Conservation (phyloP, 2,797 vertebrate genomes). For the Vultur gryphus region DNA sequence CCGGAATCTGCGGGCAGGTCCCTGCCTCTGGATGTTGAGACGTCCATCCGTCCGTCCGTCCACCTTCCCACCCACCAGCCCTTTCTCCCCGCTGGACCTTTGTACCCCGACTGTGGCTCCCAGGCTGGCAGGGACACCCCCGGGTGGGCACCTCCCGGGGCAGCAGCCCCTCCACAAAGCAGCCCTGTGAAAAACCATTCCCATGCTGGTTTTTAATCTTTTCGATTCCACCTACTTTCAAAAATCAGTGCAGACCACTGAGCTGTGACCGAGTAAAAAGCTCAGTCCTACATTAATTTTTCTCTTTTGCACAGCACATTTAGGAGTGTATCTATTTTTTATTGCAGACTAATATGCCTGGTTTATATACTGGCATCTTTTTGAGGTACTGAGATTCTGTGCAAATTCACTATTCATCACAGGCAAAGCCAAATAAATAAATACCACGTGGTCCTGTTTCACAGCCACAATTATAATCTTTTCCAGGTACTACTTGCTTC, state of each 20-base stretch:
- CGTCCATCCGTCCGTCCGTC: accelerated
- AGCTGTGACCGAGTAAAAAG: not conserved
- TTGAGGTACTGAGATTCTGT: not conserved
- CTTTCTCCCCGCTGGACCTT: not conserved
- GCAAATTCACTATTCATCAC: not conserved
- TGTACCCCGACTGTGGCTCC: accelerated
- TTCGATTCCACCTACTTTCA: accelerated
- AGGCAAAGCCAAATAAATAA: not conserved
- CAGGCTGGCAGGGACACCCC: not conserved
- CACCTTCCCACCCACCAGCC: too few species aligned
- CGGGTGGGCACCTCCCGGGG: too few species aligned
- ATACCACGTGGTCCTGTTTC: not conserved
- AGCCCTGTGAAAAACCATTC: not conserved
- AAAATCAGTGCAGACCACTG: not conserved
- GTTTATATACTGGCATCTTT: not conserved
- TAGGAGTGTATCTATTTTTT: not conserved
- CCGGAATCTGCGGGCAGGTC: not conserved
- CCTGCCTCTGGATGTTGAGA: not conserved
- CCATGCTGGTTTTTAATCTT: not conserved
- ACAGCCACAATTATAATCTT: not conserved
- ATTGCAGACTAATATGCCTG: not conserved
- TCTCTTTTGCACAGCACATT: conserved; percentile 21
- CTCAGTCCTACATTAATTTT: not conserved
- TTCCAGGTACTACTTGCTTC: not conserved
- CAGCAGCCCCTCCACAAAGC: not conserved